Evolutionary conservation across 2,113 vertebrate genomes (phyloP), one percentile per base, ranked within the genome.

Genomic region (Leucopsar rothschildi): DNA sequence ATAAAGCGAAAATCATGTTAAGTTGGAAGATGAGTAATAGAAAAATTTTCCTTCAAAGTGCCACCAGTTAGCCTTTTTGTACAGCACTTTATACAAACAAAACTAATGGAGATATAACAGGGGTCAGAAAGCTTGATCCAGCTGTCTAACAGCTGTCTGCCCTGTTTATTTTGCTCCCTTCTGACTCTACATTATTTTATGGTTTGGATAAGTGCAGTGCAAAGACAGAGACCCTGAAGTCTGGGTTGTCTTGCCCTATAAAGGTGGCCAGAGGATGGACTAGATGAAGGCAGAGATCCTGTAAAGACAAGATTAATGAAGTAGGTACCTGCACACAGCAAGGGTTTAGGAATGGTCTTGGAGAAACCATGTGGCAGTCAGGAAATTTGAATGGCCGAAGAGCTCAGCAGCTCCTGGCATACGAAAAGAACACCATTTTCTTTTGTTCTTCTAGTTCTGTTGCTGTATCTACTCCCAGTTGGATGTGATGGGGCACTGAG

Each of bases 71-170:
- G 73, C 10, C 37, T 90, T 96, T 86, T 71, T 73, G 28, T 68
- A 44, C 60, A 81, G 52, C 19, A 29, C 53, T 94, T 78, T 77
- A 88, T 91, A 92, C 92, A 94, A 95, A 96, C 91, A 95, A 92
- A 86, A n/a, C 17, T 66, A 88, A 93, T 90, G 72, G 92, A 96
- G 39, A 70, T 81, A 47, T 75, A 86, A 78, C 59, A 90, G 42
- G 44, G 64, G 76, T 73, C 80, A 90, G 86, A 84, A 94, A 92
- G 69, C 86, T 81, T 71, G 92, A 81, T 84, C 76, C 95, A 97
- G 91, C 95, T 96, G 92, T 75, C 64, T 86, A 66, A 85, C 95
- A 96, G 91, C 90, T 96, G 95, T 73, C 86, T 92, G 29, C 71
- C 45, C 39, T 76, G 63, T 83, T 83, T 88, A 59, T 88, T 93